These are phyloP conservation scores for Pissodes strobi DNA, from an alignment of 1,140 invertebrate genomes.

Conservation along the genomic window DNA sequence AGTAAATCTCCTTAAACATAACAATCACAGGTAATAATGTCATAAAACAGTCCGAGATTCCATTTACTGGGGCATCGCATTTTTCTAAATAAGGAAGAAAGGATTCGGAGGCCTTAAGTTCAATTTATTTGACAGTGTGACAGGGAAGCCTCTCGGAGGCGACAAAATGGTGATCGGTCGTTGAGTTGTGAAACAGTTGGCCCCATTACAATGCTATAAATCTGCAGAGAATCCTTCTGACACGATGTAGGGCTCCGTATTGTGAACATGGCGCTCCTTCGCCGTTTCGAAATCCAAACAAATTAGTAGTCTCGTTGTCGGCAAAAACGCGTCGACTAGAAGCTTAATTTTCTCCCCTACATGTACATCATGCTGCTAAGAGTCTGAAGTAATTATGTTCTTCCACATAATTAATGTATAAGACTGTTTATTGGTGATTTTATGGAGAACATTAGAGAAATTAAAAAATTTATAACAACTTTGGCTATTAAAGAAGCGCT, in stretches of 20 bases:
- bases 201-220: slow-evolving; percentile 57
- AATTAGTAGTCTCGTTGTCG: slow-evolving; percentile 31
- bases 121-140: slow-evolving; percentile 53
- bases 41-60: slow-evolving; percentile 52
- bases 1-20: slow-evolving; percentile 52
- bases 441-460: too few relatives aligned
- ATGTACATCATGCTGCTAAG: slow-evolving; percentile 22
- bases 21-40: slow-evolving; percentile 56
- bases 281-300: slow-evolving; percentile 31
- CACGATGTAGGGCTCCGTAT: slow-evolving; percentile 27
- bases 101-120: slow-evolving; percentile 41
- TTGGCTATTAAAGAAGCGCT: too few relatives aligned
- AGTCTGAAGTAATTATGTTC: slow-evolving; percentile 30
- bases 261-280: slow-evolving; percentile 3
- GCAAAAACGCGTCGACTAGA: slow-evolving; percentile 26
- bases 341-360: slow-evolving; percentile 21
- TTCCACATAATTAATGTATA: too few relatives aligned
- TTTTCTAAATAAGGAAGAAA: slow-evolving; percentile 41
- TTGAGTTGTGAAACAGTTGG: slow-evolving; percentile 55
- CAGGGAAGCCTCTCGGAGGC: slow-evolving; percentile 48
- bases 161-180: slow-evolving; percentile 55
- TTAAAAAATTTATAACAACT: too few relatives aligned
- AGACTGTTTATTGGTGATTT: too few relatives aligned
- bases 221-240: slow-evolving; percentile 42
- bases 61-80: slow-evolving; percentile 42